phyloP scores from a whole-genome alignment of 2,113 vertebrate species.

The Thomomys bottae region DNA sequence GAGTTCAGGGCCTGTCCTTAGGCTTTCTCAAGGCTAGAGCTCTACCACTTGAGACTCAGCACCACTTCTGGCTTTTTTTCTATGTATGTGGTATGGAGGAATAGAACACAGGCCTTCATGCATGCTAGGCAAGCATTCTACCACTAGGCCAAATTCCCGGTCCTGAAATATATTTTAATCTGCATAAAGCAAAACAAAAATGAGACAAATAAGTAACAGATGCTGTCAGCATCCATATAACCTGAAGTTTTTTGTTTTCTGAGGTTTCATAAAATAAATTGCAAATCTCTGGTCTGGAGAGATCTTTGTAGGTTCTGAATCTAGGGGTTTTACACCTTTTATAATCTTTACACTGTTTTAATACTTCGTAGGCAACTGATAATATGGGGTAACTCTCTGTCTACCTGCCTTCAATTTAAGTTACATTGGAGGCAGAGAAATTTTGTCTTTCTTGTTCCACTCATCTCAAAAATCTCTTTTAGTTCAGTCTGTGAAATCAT shows the following conservation, averaged over 20 bases:
- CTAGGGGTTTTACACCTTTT: neutral
- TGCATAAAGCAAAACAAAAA: neutral
- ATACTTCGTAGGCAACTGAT: neutral
- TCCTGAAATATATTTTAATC: too few species aligned
- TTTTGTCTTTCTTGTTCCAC: neutral
- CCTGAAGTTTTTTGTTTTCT: neutral
- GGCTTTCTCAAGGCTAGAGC: too few species aligned
- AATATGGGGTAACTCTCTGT: neutral
- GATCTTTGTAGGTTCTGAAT: neutral
- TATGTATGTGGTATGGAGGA: too few species aligned
- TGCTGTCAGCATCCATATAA: neutral
- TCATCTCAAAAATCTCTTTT: neutral
- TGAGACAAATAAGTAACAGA: neutral
- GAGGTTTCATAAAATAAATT: neutral
- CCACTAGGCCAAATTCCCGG: too few species aligned
- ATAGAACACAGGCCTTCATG: too few species aligned
- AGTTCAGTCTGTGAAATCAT: neutral
- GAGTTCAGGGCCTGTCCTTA: too few species aligned
- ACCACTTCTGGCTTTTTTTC: too few species aligned
- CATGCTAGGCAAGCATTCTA: too few species aligned
- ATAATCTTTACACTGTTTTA: neutral
- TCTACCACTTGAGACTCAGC: too few species aligned
- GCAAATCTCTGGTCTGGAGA: neutral
- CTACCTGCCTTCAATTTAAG: constrained; percentile 5
- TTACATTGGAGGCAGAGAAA: neutral